Percentiles rank a stretch among this genome's conserved stretches.
Conservation (phyloP, 2,797 vertebrate genomes). For the Spinus pinus region DNA sequence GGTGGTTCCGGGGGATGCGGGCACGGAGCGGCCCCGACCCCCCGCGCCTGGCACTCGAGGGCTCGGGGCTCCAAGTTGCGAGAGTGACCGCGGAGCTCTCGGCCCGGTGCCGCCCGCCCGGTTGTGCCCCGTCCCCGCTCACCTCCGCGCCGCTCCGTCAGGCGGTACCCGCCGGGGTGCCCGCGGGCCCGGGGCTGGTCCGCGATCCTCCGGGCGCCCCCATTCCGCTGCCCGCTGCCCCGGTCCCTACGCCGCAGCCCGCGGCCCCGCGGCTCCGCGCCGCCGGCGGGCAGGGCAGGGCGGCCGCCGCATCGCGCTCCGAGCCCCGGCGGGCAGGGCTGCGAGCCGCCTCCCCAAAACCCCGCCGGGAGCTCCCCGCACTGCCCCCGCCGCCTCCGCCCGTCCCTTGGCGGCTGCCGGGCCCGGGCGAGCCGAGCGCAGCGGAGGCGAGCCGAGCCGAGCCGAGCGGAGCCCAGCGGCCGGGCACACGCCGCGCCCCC, state of each 20-base stretch:
- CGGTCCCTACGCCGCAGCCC: neutral
- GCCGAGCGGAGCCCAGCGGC: neutral
- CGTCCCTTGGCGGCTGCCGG: neutral
- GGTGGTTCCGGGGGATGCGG: neutral
- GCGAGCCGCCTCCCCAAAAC: neutral
- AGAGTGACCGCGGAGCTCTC: neutral
- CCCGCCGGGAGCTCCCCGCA: neutral
- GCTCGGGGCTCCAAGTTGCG: neutral
- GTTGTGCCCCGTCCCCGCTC: neutral
- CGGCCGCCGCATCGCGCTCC: neutral
- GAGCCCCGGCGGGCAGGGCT: neutral
- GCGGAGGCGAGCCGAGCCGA: neutral
- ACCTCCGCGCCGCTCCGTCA: constrained; percentile 13
- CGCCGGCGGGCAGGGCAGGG: neutral
- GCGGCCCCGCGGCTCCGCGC: neutral
- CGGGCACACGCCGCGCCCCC: neutral
- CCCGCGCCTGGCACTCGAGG: neutral
- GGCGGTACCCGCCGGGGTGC: constrained; percentile 20
- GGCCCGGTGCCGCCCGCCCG: neutral
- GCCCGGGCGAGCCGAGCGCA: neutral
- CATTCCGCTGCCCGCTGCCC: neutral
- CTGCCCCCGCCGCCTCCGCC: neutral
- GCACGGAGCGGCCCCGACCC: neutral
- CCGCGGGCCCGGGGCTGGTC: neutral
- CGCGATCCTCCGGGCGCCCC: neutral